Conservation (phyloP, 2,797 vertebrate species). For the Xenops minutus region DNA sequence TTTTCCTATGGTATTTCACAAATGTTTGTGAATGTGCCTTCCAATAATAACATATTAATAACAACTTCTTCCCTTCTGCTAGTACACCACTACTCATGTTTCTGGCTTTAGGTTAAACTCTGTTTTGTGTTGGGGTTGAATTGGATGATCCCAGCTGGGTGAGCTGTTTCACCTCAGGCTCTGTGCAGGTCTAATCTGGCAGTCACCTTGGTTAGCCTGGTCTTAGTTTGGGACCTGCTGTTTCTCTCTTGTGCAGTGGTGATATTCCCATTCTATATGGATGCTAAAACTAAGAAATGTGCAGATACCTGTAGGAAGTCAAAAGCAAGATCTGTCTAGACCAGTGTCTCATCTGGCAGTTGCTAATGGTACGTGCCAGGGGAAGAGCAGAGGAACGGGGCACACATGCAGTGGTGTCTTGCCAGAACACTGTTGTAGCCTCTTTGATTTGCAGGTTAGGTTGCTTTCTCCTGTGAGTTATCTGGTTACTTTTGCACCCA, state of each 20-base stretch:
- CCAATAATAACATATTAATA: conserved; percentile 11
- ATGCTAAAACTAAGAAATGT: background rate
- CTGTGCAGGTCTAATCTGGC: background rate
- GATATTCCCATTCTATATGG: background rate
- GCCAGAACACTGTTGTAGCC: background rate
- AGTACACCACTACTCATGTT: background rate
- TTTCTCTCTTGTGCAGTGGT: accelerated
- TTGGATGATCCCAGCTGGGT: background rate
- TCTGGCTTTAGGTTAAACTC: background rate
- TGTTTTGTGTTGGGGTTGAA: background rate
- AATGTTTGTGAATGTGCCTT: background rate
- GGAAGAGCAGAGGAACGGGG: background rate
- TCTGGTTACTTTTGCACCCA: background rate
- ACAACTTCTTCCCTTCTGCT: background rate
- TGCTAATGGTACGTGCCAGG: accelerated
- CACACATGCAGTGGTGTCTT: background rate
- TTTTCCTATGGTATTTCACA: background rate
- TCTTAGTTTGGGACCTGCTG: accelerated
- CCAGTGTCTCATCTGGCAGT: background rate
- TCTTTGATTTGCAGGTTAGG: background rate
- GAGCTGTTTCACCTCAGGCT: background rate
- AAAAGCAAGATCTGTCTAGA: background rate
- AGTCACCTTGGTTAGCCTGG: background rate
- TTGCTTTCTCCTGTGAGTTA: background rate
- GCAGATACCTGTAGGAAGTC: background rate